Evolutionary conservation across 2,113 vertebrate species (phyloP).

Genomic region (Tachysurus vachellii): DNA sequence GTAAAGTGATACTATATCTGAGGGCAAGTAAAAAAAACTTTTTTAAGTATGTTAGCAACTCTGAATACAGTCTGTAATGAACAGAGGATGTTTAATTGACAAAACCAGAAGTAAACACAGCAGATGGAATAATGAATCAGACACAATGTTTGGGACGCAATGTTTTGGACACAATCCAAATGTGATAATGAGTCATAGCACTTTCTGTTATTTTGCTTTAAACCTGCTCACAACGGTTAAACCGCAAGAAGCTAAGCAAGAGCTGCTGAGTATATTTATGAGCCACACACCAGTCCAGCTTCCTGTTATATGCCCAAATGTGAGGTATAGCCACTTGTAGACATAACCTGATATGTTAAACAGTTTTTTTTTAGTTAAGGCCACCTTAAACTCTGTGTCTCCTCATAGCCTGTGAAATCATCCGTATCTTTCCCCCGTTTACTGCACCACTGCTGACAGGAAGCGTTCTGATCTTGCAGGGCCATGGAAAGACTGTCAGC

Average conservation of each 20-base stretch:
- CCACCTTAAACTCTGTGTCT: not conserved
- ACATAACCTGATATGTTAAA: not conserved
- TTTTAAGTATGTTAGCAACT: not conserved
- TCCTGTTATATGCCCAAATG: not conserved
- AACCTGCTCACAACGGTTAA: not conserved
- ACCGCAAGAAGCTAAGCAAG: not conserved
- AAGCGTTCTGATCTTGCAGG: slow-evolving; percentile 64
- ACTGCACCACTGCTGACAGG: not conserved
- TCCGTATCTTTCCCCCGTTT: not conserved
- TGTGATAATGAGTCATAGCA: not conserved
- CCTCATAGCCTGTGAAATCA: not conserved
- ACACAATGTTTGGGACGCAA: not conserved
- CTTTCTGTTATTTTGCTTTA: not conserved
- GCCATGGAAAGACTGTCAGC: slow-evolving; percentile 84
- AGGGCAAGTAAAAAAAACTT: not conserved
- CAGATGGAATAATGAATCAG: not conserved
- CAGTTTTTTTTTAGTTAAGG: not conserved
- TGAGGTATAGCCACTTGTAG: not conserved
- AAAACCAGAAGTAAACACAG: not conserved
- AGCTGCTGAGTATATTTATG: not conserved
- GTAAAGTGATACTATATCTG: too few relatives aligned
- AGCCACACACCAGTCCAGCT: not conserved
- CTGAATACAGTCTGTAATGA: not conserved
- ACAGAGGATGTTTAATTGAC: not conserved
- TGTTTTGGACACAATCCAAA: not conserved